Evolutionary conservation across 2,797 vertebrate genomes (phyloP), one percentile per base, ranked within the genome.

Genomic region (Diplodus puntazzo): DNA sequence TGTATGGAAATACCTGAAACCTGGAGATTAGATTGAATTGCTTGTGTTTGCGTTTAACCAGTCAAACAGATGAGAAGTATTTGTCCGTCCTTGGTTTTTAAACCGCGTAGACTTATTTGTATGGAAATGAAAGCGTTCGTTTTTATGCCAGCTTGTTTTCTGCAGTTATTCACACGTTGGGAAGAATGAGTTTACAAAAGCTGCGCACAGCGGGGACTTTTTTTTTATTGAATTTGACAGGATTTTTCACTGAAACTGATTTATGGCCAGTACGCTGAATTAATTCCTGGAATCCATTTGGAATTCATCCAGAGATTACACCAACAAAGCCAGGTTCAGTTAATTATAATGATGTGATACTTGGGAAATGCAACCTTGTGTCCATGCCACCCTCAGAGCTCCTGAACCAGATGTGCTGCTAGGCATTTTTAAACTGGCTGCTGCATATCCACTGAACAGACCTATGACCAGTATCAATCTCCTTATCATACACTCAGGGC

Each of bases 281-380:
- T 64, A 71, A 71, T 83, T 87, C 76, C 70, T 75, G 67, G 68
- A 79, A 79, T 77, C 46, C 57, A 39, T 58, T 17, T 84, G 79
- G 83, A 63, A 48, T 21, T 53, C 58, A 46, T 71, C 54, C 60
- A 81, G 53, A 75, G 69, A 34, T 55, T 55, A 59, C 52, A 39
- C 25, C n/a, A 39, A 50, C 48, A 54, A 71, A 61, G 60, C 57
- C 54, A 57, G 1, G 39, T 69, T 3, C 59, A 49, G 12, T 57
- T 50, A 53, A 73, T 57, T 55, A 75, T 82, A 67, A 16, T 39
- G 73, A 67, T 50, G 18, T n/a, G 17, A 23, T 72, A 25, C 46
- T 48, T 20, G 18, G 53, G 50, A 78, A 68, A 50, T 23, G 55
- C 13, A 11, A 43, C n/a, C 46, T n/a, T 27, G 20, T 57, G 10